Evolutionary conservation across 1,140 invertebrate genomes (phyloP), one percentile per base, ranked within the genome.

Genomic region (Tetraneura akinire): DNA sequence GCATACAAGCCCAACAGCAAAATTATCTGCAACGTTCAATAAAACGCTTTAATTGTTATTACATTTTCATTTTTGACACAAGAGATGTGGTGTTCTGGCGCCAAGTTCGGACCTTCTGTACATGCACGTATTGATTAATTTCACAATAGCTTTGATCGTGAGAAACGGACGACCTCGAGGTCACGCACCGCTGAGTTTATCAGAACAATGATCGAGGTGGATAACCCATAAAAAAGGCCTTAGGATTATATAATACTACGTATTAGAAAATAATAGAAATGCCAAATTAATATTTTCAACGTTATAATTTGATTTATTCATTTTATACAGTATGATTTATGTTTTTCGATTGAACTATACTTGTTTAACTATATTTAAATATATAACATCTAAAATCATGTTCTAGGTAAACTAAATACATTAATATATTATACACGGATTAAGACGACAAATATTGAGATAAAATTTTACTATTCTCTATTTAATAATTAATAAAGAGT

Each of bases 141-240:
- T 57, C 51, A 76, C 73, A 60, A 76, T 76, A 26, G 73, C 21
- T 4, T 23, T 49, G 53, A 76, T 57, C 53, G 73, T 76, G 73
- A 76, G 73, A 76, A 76, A 23, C 29, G 14, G 55, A 45, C 6
- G 26, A 60, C 29, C 9, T 42, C 53, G 73, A 76, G 73, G 73
- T 60, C 73, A 29, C 5, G 13, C 26, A 76, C 32, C 53, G 53
- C 29, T 18, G 53, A 3, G 32, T 49, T 21, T 55, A 14, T 42
- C 73, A 42, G 45, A 76, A 76, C 55, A 76, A 76, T 76, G 51
- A 42, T 45, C 55, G 73, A 76, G 73, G 73, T 57, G 21, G 32
- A 76, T 76, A 60, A 76, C 73, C 53, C 29, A 16, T 37, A 37
- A 18, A 26, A 76, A 57, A 10, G 55, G 55, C 73, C 73, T 76